These are phyloP conservation scores for Calidris pygmaea DNA, from an alignment of 2,113 vertebrate genomes.

Conservation along the genomic window DNA sequence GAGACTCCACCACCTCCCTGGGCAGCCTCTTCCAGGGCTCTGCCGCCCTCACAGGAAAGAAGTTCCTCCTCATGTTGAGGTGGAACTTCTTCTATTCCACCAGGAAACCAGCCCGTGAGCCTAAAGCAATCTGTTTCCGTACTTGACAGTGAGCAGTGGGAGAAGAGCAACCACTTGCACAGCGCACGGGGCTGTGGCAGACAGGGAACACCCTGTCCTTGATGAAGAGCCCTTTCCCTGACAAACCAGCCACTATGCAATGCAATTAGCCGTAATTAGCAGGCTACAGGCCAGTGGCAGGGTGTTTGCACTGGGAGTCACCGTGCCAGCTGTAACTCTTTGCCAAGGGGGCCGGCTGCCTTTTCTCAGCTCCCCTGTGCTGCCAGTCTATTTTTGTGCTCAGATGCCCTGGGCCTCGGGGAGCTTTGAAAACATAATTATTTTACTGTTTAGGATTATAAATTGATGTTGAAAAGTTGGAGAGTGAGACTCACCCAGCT, in stretches of 20 bases:
- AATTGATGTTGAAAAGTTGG: neutral
- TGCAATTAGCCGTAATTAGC: neutral
- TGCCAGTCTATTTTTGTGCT: neutral
- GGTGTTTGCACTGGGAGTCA: neutral
- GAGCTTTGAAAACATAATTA: neutral
- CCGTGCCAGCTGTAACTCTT: neutral
- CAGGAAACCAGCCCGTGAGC: neutral
- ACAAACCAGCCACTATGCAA: neutral
- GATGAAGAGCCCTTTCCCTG: neutral
- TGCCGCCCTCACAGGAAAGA: too few species aligned
- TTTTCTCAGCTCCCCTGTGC: neutral
- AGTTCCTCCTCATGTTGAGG: too few species aligned
- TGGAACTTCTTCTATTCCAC: too few species aligned
- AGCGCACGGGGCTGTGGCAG: fast-evolving
- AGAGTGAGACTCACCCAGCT: neutral
- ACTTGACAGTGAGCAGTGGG: neutral
- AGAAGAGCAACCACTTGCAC: neutral
- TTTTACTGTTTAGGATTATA: neutral
- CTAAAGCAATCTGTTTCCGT: neutral
- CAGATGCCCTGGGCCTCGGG: neutral
- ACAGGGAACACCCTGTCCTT: neutral
- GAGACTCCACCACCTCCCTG: too few species aligned
- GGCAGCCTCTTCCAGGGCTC: too few species aligned
- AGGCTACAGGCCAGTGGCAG: neutral
- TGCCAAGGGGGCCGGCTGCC: fast-evolving